Base-by-base conservation (phyloP, 2,888 invertebrate species). In the Acanthosepion pharaonis region DNA sequence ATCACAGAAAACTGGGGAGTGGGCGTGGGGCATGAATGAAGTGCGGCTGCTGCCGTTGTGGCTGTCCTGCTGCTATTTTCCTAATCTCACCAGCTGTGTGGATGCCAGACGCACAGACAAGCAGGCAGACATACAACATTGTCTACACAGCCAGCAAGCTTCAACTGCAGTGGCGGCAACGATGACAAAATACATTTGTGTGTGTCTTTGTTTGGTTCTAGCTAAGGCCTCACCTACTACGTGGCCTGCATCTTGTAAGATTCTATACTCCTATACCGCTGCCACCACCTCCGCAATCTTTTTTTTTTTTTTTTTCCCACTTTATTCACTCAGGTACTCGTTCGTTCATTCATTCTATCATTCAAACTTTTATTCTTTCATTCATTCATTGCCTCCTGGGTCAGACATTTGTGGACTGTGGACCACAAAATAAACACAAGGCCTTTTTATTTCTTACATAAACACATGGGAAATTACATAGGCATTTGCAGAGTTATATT, bases 201-300 rank as follows among this genome's bases (percentile, higher is more conserved):
- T 18, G n/a, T 33, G 78, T n/a, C 78, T 78, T 78, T 78, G 78
- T 78, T 78, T 78, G 78, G 78, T 78, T 78, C 78, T 78, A 78
- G n/a, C 78, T 78, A 78, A n/a, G 15, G n/a, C 78, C n/a, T 78
- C 78, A n/a, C 78, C 78, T 78, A 78, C 78, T 78, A 78, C 33
- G 78, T 78, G 78, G 78, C 78, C n/a, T 78, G 78, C 78, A 78
- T 78, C 78, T 78, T 78, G 78, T 78, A 78, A 78, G 78, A 78
- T n/a, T 33, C 78, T 78, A 33, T 11, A n/a, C 78, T 33, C 33
- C n/a, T 0, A 9, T 78, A n/a, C 78, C n/a, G n/a, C 78, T 33
- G n/a, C n/a, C n/a, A 28, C 28, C 78, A 9, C 5, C 33, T 33
- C 78, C n/a, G 15, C 78, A 15, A 15, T 9, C 78, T 25, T 64